phyloP scores from a whole-genome alignment of 2,113 vertebrate genomes.

The Ahaetulla prasina region DNA sequence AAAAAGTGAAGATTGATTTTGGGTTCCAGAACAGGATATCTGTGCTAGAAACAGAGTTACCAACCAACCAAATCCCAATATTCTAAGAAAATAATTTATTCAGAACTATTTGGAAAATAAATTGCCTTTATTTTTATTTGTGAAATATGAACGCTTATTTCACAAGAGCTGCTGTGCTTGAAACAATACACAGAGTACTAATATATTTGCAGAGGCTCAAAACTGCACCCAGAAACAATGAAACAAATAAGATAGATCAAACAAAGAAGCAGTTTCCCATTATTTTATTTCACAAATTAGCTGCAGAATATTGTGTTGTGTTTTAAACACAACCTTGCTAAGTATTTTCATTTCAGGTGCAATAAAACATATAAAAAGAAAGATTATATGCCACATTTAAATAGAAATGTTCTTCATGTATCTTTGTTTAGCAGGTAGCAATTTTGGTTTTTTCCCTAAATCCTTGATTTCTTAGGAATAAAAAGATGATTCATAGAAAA shows the following conservation, averaged over 20 bases:
- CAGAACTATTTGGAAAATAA: constrained; percentile 44
- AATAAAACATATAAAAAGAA: neutral
- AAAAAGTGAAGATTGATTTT: constrained; percentile 42
- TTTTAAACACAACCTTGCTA: constrained; percentile 26
- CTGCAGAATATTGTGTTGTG: neutral
- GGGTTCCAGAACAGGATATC: constrained; percentile 24
- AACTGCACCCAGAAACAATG: neutral
- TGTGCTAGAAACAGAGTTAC: constrained; percentile 38
- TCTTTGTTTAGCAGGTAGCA: neutral
- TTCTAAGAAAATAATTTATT: constrained; percentile 52
- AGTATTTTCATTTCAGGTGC: constrained; percentile 3
- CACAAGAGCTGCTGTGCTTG: neutral
- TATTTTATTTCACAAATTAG: constrained; percentile 20
- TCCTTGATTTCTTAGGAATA: neutral
- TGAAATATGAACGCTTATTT: constrained; percentile 22
- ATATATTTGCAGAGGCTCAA: constrained; percentile 8
- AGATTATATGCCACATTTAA: neutral
- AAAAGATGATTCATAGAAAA: neutral
- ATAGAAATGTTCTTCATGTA: neutral
- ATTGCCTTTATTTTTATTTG: constrained; percentile 39
- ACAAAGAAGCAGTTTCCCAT: neutral
- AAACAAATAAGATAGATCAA: neutral
- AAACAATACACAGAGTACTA: neutral
- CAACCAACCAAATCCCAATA: constrained; percentile 48
- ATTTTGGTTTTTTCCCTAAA: neutral